Evolutionary conservation across 2,888 invertebrate genomes (phyloP).

Genomic region (Bembecia ichneumoniformis): DNA sequence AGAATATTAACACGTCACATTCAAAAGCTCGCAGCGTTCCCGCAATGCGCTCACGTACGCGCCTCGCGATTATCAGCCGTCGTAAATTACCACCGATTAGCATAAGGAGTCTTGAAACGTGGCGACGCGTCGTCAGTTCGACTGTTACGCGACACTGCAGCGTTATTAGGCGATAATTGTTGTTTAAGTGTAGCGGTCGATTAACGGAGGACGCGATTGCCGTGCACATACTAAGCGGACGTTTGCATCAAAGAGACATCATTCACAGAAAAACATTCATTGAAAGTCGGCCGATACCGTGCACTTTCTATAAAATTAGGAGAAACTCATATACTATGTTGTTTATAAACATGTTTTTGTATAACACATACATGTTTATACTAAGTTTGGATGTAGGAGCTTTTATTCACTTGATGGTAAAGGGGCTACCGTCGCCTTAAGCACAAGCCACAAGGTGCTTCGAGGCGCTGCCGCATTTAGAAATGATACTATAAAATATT

Average conservation of each 20-base stretch:
- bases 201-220: constrained; percentile 51
- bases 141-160: constrained; percentile 47
- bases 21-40: constrained; percentile 33
- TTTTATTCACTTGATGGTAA: too few relatives aligned
- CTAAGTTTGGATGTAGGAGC: too few relatives aligned
- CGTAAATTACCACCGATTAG: constrained; percentile 66
- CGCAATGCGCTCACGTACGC: constrained; percentile 65
- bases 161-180: constrained; percentile 67
- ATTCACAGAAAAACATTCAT: too few relatives aligned
- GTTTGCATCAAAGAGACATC: constrained; percentile 3
- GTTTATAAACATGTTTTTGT: too few relatives aligned
- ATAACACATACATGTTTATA: too few relatives aligned
- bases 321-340: too few relatives aligned
- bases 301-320: too few relatives aligned
- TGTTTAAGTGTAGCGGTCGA: constrained; percentile 58
- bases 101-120: constrained; percentile 60
- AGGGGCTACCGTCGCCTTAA: too few relatives aligned
- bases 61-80: constrained; percentile 63
- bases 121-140: constrained; percentile 57
- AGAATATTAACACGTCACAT: constrained; percentile 37
- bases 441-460: too few relatives aligned
- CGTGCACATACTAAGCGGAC: constrained; percentile 45
- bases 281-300: too few relatives aligned
- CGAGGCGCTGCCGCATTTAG: too few relatives aligned
- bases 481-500: too few relatives aligned